Evolutionary conservation across 2,797 vertebrate genomes (phyloP).

Genomic region (Micrastur ruficollis): DNA sequence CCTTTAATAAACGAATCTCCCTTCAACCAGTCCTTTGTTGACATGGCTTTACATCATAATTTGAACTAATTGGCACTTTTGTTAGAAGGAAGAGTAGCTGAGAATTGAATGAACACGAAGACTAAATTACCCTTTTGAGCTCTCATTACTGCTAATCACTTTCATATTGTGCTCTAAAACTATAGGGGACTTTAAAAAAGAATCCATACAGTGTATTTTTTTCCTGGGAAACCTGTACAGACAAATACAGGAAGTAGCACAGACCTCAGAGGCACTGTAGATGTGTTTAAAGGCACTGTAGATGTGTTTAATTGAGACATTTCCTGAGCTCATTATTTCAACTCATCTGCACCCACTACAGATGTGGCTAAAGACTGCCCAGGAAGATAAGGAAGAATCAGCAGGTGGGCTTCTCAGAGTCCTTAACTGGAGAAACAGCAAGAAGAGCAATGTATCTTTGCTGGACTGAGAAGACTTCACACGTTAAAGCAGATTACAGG

Average conservation of each 20-base stretch:
- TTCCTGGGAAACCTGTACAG: not conserved
- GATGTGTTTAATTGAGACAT: not conserved
- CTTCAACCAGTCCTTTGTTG: not conserved
- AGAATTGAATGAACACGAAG: not conserved
- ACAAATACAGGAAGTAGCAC: not conserved
- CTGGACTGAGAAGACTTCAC: not conserved
- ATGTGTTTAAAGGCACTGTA: not conserved
- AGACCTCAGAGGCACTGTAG: not conserved
- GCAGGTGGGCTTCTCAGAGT: not conserved
- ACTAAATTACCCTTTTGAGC: not conserved
- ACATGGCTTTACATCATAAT: not conserved
- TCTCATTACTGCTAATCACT: not conserved
- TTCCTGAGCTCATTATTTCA: not conserved
- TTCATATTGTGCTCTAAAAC: not conserved
- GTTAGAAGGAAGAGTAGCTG: not conserved
- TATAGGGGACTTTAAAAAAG: not conserved
- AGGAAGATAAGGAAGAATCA: not conserved
- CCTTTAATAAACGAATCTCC: not conserved
- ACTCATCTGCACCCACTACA: not conserved
- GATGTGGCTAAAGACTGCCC: not conserved
- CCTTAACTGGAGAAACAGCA: not conserved
- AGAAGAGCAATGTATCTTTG: not conserved
- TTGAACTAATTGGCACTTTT: constrained; percentile 8
- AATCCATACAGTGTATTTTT: not conserved
- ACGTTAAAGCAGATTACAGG: not conserved